Percentiles rank a stretch among this genome's conserved stretches.
phyloP scores from a whole-genome alignment of 2,113 vertebrate species.

The Isurus oxyrinchus region DNA sequence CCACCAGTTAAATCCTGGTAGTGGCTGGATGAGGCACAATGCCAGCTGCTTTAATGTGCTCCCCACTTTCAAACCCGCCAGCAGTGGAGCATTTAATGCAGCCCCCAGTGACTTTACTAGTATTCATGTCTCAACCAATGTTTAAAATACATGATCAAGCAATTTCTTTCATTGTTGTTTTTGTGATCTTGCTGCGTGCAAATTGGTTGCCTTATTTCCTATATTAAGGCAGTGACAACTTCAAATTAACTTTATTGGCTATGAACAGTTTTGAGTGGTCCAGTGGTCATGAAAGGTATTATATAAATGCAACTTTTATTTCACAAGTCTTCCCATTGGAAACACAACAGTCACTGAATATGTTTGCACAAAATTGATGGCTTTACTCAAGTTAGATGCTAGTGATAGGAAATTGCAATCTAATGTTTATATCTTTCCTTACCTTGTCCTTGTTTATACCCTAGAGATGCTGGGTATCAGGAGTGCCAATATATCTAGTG shows the following conservation, averaged over 20 bases:
- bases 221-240: background rate
- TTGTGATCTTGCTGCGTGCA: background rate
- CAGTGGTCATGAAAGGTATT: background rate
- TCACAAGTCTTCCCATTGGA: background rate
- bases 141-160: background rate
- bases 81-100: too few relatives aligned
- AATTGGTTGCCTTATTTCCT: background rate
- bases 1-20: too few relatives aligned
- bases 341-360: background rate
- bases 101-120: background rate
- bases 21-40: background rate
- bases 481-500: background rate
- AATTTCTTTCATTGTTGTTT: background rate
- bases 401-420: too few relatives aligned
- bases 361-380: too few relatives aligned
- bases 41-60: too few relatives aligned
- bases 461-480: background rate
- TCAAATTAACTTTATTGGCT: background rate
- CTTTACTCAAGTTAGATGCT: too few relatives aligned
- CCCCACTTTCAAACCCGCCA: too few relatives aligned
- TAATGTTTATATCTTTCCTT: background rate
- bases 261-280: background rate
- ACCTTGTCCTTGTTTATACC: background rate
- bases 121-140: background rate
- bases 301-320: background rate